Evolutionary conservation across 2,797 vertebrate species (phyloP), one percentile per base, ranked within the genome.

Genomic region (Sebastes hubbsi): DNA sequence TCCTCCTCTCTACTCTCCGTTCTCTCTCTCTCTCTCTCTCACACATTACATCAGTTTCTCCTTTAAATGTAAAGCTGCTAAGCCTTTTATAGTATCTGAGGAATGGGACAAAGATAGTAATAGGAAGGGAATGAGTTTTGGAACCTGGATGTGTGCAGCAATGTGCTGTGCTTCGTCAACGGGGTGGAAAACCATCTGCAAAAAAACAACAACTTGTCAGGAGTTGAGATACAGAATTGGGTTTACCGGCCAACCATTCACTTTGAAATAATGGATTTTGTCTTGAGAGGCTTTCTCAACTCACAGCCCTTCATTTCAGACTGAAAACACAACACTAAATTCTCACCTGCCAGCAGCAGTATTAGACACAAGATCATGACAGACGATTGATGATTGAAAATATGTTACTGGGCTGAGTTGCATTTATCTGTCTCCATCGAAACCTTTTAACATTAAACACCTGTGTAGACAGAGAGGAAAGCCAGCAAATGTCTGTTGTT

Each of bases 1-100:
- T 81, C 55, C 52, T 79, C 29, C 59, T 77, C 77, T 78, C 30
- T 5, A 3, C 32, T 72, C 16, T 64, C 62, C 0, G 6, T 38
- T 59, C 27, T 27, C n/a, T 60, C 69, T 36, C 34, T 69, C 27
- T 27, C 27, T 63, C 27, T 54, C 70, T 63, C 60, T 34, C 24
- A 46, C 56, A 27, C 49, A 24, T 84, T 67, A 75, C 69, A 30
- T 88, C 63, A 69, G 32, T 77, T 69, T 66, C 20, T 63, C 34
- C 38, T 75, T 73, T 65, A 68, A 63, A 65, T 27, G 58, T 58
- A n/a, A 18, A 10, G 49, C 63, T 49, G 29, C 55, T 25, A 20
- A 68, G 46, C 52, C 65, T 72, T 73, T 74, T 49, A 42, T 68
- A 7, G 8, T 42, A 46, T 25, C 13, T 6, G 55, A 46, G 24